Base-by-base conservation (phyloP, 2,888 invertebrate species). In the Rosalia funebris region DNA sequence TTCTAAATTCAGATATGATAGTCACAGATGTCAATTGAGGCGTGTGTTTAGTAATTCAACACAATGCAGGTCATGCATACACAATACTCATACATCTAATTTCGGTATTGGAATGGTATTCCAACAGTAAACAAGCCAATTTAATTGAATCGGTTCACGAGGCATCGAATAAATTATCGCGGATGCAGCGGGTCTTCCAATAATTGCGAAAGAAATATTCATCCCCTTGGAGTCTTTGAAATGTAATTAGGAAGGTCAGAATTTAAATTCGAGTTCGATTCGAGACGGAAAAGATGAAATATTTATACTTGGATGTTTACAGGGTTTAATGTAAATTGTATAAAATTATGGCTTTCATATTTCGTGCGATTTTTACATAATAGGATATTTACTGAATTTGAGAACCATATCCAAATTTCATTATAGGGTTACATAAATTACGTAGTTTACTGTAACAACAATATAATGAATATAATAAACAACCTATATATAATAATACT, bases 71-170 rank as follows among this genome's bases (percentile, higher is more conserved):
- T 70, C 71, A 71, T 72, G 71, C 72, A 72, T 72, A 71, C 66
- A 71, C 71, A 71, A 72, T 69, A 70, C 69, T 70, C 75, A 73
- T 74, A 75, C 74, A 77, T 78, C 75, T 77, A 77, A 77, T 77
- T 77, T 75, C 66, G 69, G 74, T 75, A 75, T 74, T 72, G 74
- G 74, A 69, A 71, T 57, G 73, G 74, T 71, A 70, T 75, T 75
- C 73, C 71, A 70, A 73, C 71, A 66, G 72, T 75, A 75, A 76
- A 77, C 76, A 76, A 76, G 76, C 73, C 75, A 71, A 73, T 77
- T 76, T 77, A 77, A 77, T 77, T 76, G 77, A 78, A 78, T 77
- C 73, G 75, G 72, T 69, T 75, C 71, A 71, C 63, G 65, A 66
- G 69, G 65, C 69, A 60, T 52, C 62, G 76, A 76, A 77, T 78